Evolutionary conservation across 2,888 invertebrate species (phyloP).

Genomic region (Polyommatus iphigenia): DNA sequence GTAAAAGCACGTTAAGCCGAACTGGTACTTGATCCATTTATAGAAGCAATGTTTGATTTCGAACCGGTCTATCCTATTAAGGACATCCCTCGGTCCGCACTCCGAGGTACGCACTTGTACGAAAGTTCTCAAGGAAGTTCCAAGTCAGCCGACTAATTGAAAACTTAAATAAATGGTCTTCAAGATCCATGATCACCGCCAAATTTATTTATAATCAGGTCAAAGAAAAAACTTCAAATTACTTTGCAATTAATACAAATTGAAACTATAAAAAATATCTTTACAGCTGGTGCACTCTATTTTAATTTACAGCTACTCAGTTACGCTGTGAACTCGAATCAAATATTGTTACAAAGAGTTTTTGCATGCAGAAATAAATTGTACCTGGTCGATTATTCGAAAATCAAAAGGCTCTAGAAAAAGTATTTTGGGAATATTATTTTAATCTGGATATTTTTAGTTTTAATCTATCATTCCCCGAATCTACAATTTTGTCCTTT

Average conservation of each 20-base stretch:
- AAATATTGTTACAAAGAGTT: constrained; percentile 12
- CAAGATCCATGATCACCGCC: background rate
- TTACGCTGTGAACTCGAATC: constrained; percentile 12
- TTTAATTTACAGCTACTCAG: background rate
- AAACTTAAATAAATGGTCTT: background rate
- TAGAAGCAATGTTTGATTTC: constrained; percentile 26
- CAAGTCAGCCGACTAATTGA: background rate
- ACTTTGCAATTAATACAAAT: background rate
- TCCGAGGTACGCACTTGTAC: background rate
- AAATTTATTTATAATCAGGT: background rate
- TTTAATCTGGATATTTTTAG: background rate
- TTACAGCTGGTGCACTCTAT: background rate
- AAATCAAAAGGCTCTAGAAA: background rate
- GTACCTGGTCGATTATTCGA: background rate
- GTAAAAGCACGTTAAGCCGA: background rate
- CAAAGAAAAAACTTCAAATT: background rate
- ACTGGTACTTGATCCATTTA: constrained; percentile 11
- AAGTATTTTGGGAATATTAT: background rate
- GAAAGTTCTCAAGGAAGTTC: constrained; percentile 19
- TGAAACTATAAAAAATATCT: background rate
- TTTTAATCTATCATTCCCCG: background rate
- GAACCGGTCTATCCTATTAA: constrained; percentile 27
- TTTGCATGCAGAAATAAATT: constrained; percentile 2
- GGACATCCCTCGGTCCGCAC: background rate
- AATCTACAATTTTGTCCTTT: background rate